phyloP scores from a whole-genome alignment of 1,140 invertebrate species.

The Calephelis nemesis region DNA sequence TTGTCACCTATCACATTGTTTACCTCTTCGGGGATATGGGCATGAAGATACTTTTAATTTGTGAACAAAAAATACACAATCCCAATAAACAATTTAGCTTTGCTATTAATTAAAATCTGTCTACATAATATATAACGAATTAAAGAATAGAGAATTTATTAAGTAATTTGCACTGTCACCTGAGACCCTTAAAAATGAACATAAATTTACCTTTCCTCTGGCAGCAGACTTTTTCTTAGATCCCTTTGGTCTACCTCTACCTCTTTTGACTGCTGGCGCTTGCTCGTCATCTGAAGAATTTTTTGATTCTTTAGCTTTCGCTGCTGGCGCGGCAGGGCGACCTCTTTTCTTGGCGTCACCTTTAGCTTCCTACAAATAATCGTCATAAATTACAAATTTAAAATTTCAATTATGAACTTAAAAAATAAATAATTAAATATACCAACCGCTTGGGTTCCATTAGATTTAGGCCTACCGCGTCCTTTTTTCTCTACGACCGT shows the following conservation, averaged over 20 bases:
- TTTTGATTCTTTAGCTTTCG: constrained; percentile 72
- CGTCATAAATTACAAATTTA: neutral
- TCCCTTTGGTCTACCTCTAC: constrained; percentile 76
- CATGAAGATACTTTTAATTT: no score
- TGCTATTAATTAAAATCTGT: no score
- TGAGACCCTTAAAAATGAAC: neutral
- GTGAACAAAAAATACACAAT: no score
- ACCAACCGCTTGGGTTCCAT: constrained; percentile 72
- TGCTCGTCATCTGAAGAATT: constrained; percentile 78
- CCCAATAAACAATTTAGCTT: no score
- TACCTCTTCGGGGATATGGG: no score
- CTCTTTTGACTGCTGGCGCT: constrained; percentile 74
- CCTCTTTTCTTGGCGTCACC: constrained; percentile 73
- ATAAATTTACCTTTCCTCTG: constrained; percentile 58
- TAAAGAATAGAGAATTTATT: no score
- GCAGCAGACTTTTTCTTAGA: constrained; percentile 73
- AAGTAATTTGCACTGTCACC: no score
- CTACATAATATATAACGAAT: no score
- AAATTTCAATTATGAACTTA: neutral
- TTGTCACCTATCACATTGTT: no score
- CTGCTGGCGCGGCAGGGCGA: constrained; percentile 55
- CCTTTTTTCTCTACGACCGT: constrained; percentile 77
- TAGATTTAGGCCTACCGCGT: constrained; percentile 75
- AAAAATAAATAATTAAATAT: constrained; percentile 9
- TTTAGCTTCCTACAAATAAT: constrained; percentile 59